Percentiles rank a stretch among this genome's conserved stretches.
Evolutionary conservation across 2,113 vertebrate species (phyloP).

Genomic region (Phoxinus phoxinus): DNA sequence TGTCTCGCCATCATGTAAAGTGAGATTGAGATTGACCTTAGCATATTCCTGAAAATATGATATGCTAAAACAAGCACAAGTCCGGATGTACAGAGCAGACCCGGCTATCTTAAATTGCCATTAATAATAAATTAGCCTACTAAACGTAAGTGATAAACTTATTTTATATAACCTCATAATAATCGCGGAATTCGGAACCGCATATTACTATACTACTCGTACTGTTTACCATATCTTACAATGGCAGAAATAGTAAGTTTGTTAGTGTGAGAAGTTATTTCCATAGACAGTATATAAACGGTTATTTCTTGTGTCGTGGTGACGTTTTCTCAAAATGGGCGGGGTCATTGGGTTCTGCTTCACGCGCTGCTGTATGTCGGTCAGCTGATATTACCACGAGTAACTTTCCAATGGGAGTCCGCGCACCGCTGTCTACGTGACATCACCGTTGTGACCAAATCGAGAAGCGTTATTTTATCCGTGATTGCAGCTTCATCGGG

Average conservation of each 20-base stretch:
- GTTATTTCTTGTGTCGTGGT: not conserved
- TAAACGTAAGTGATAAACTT: not conserved
- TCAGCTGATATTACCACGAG: conserved; percentile 50
- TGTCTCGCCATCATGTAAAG: not conserved
- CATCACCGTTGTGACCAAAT: conserved; percentile 30
- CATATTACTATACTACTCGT: too few relatives aligned
- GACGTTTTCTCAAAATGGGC: not conserved
- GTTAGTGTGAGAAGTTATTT: not conserved
- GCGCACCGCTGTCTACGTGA: conserved; percentile 23
- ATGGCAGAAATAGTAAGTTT: too few relatives aligned
- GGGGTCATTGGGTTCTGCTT: not conserved
- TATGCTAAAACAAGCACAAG: not conserved
- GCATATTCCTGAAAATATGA: not conserved
- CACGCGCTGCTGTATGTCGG: not conserved
- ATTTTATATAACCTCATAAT: too few relatives aligned
- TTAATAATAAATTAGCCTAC: not conserved
- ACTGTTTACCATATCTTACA: too few relatives aligned
- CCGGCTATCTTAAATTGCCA: not conserved
- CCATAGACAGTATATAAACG: too few relatives aligned
- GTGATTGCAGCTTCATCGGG: too few relatives aligned
- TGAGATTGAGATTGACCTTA: not conserved
- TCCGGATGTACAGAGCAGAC: too few relatives aligned
- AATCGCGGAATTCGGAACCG: too few relatives aligned
- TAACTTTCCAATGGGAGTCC: conserved; percentile 40
- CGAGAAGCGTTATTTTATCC: conserved; percentile 18